Conservation (phyloP, 2,113 vertebrate genomes). For the Sinocyclocheilus maitianheensis region DNA sequence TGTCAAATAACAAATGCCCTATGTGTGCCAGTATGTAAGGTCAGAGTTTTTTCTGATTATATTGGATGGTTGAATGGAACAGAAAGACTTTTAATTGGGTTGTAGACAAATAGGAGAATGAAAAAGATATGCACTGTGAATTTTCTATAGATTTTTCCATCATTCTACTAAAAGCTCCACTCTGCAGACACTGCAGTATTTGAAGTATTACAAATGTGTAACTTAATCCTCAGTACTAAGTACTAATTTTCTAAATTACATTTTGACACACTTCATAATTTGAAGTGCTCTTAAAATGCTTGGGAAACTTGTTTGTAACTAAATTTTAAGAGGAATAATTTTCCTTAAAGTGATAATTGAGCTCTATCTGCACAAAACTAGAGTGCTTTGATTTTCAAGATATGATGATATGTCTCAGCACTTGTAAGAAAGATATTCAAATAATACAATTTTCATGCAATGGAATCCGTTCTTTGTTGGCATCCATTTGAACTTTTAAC, state of each 20-base stretch:
- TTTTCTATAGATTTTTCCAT: not conserved
- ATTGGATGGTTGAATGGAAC: not conserved
- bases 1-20: not conserved
- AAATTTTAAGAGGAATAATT: not conserved
- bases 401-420: not conserved
- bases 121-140: not conserved
- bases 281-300: not conserved
- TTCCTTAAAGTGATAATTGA: not conserved
- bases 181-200: not conserved
- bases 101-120: not conserved
- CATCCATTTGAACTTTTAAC: not conserved
- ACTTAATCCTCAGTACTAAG: not conserved
- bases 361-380: not conserved
- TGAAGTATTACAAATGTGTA: not conserved
- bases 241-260: not conserved
- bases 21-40: not conserved
- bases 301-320: not conserved
- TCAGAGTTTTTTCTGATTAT: not conserved
- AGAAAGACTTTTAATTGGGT: slow-evolving; percentile 6
- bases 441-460: not conserved
- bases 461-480: not conserved
- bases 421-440: not conserved
- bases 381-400: not conserved
- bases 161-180: not conserved
- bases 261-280: not conserved